Percentiles rank a stretch among this genome's conserved stretches.
These are phyloP conservation scores for Yponomeuta evonymella DNA, from an alignment of 2,888 invertebrate genomes.

Conservation along the genomic window DNA sequence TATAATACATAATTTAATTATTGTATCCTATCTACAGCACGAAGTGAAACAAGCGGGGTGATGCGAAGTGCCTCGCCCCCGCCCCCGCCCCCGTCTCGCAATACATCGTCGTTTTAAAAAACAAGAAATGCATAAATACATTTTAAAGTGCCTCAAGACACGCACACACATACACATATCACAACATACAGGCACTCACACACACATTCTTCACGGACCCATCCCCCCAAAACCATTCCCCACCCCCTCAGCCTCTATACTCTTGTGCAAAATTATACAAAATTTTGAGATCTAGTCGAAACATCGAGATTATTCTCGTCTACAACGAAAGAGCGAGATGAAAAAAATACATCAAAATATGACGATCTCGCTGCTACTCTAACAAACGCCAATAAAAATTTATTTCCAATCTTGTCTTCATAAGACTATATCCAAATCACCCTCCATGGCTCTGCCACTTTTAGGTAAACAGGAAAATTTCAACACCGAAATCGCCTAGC, in stretches of 20 bases:
- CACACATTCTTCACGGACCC: constrained; percentile 17
- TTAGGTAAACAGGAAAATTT: neutral
- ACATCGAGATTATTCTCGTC: neutral
- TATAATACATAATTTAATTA: constrained; percentile 9
- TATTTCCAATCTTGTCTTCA: neutral
- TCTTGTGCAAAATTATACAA: neutral
- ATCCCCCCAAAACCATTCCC: neutral
- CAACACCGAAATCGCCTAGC: neutral
- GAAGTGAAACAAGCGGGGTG: neutral
- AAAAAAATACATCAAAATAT: neutral
- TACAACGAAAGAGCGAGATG: neutral
- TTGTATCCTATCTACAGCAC: constrained; percentile 12
- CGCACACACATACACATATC: constrained; percentile 40
- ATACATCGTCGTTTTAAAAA: constrained; percentile 23
- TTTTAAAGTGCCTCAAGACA: constrained; percentile 17
- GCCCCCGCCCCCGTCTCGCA: neutral
- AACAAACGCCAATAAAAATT: too few relatives aligned
- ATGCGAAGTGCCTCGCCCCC: neutral
- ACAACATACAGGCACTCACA: constrained; percentile 34
- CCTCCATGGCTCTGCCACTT: too few relatives aligned
- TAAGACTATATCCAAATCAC: neutral
- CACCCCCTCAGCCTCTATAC: constrained; percentile 5
- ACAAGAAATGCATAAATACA: constrained; percentile 58
- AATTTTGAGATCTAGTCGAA: constrained; percentile 13
- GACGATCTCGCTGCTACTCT: neutral